A percentile compares a stretch with the other conserved stretches of the same genome.
Evolutionary conservation across 2,888 invertebrate species (phyloP).

Genomic region (Drosophila paranaensis): DNA sequence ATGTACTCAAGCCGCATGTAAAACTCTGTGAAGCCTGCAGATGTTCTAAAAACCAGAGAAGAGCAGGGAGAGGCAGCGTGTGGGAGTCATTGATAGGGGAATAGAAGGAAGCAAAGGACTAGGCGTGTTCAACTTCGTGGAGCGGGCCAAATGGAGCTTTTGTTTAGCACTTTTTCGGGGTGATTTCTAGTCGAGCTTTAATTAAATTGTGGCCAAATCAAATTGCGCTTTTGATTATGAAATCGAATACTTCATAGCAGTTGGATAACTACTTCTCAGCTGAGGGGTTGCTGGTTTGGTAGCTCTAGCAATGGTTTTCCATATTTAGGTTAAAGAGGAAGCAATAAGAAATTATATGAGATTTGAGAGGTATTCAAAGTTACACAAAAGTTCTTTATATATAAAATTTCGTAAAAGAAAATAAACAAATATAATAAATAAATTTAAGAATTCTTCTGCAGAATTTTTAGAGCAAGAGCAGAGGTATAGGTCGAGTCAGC

Average conservation of each 20-base stretch:
- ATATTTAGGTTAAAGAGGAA: background rate
- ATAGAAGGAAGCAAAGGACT: slow-evolving; percentile 21
- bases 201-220: slow-evolving; percentile 58
- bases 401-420: background rate
- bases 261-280: background rate
- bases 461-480: too few species aligned
- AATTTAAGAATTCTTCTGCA: too few species aligned
- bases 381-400: background rate
- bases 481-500: too few species aligned
- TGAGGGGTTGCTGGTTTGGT: background rate
- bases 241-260: slow-evolving; percentile 56
- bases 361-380: background rate
- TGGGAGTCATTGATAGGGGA: slow-evolving; percentile 38
- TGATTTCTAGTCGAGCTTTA: slow-evolving; percentile 32
- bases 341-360: background rate
- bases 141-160: slow-evolving; percentile 5
- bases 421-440: too few species aligned
- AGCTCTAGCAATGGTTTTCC: background rate
- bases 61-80: slow-evolving; percentile 1
- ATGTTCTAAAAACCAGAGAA: slow-evolving; percentile 8
- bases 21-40: slow-evolving; percentile 50
- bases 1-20: slow-evolving; percentile 63
- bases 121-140: background rate
- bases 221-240: slow-evolving; percentile 64
- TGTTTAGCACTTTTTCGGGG: slow-evolving; percentile 18